Conservation (phyloP, 2,888 invertebrate species). For the Drosophila kambysellisi region DNA sequence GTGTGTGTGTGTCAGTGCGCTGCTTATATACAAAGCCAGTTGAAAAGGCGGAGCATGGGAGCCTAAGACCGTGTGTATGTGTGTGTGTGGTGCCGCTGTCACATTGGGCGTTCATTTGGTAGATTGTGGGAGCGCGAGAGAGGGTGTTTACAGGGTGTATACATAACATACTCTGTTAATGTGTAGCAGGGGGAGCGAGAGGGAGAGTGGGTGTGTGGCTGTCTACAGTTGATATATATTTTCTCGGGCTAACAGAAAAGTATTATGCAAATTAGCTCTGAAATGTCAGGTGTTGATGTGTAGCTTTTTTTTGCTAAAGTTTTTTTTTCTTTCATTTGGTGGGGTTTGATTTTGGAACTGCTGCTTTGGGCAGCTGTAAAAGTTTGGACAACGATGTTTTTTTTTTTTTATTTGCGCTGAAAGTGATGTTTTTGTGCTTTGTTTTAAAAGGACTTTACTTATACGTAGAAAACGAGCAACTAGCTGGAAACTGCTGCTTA, state of each 20-base stretch:
- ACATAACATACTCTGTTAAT: slow-evolving; percentile 33
- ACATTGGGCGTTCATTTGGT: slow-evolving; percentile 54
- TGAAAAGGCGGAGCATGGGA: slow-evolving; percentile 82
- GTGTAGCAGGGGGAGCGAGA: background rate
- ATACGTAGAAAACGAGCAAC: background rate
- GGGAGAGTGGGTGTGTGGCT: background rate
- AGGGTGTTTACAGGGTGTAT: background rate
- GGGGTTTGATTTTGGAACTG: slow-evolving; percentile 11
- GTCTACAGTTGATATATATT: slow-evolving; percentile 37
- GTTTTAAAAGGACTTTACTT: background rate
- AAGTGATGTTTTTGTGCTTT: background rate
- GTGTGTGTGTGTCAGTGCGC: slow-evolving; percentile 15
- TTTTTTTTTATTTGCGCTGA: slow-evolving; percentile 3
- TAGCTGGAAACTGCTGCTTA: background rate
- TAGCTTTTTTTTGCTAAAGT: slow-evolving; percentile 29
- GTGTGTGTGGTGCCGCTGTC: slow-evolving; percentile 48
- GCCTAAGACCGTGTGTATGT: slow-evolving; percentile 15
- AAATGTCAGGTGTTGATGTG: slow-evolving; percentile 68
- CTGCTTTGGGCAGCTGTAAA: slow-evolving; percentile 11
- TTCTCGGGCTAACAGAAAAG: slow-evolving; percentile 30
- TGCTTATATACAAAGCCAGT: slow-evolving; percentile 48
- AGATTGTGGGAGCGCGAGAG: slow-evolving; percentile 37
- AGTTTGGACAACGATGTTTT: slow-evolving; percentile 6
- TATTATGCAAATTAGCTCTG: slow-evolving; percentile 63
- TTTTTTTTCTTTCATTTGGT: slow-evolving; percentile 15